Evolutionary conservation across 2,888 invertebrate genomes (phyloP), one percentile per base, ranked within the genome.

Genomic region (Diplolepis rosae): DNA sequence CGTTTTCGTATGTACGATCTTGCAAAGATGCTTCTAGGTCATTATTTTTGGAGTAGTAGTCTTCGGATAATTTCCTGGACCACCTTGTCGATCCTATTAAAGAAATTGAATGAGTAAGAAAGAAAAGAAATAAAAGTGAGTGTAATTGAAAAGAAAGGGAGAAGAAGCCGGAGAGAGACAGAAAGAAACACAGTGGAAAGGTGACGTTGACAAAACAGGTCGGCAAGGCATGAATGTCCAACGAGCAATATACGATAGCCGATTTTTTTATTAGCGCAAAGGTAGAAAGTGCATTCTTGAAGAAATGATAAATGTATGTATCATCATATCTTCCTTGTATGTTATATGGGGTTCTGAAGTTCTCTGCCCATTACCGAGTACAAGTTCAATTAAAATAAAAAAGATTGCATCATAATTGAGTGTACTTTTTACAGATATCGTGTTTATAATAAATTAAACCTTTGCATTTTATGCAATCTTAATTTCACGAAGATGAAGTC

Each of bases 1-100:
- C 74, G 75, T 80, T 84, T 83, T 73, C 76, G 72, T 65, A 65
- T 50, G 68, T 50, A 68, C 39, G 56, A 68, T 68, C 51, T 70
- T 42, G 39, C 61, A 30, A 65, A 18, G 52, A 65, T 68, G 22
- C 22, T 54, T 42, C 18, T 18, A 15, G 35, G 22, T 39, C 45
- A 45, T 39, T 24, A 39, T 39, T 45, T 65, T 39, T 15, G 28
- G 35, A 42, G 1, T 24, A 35, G n/a, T 24, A 13, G 11, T 22
- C 30, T 50, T 15, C 30, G 48, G 11, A 7, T 50, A 18, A 48
- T 45, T 66, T 42, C 50, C 27, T 42, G 66, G 66, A 66, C 66
- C 66, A 66, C 66, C 50, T 18, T 48, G 27, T 45, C 52, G 42
- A 35, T 54, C 22, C 27, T 32, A 30, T 22, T 24, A 54, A 22